Evolutionary conservation across 2,113 vertebrate species (phyloP), one percentile per base, ranked within the genome.

Genomic region (Phrynocephalus versicolor): DNA sequence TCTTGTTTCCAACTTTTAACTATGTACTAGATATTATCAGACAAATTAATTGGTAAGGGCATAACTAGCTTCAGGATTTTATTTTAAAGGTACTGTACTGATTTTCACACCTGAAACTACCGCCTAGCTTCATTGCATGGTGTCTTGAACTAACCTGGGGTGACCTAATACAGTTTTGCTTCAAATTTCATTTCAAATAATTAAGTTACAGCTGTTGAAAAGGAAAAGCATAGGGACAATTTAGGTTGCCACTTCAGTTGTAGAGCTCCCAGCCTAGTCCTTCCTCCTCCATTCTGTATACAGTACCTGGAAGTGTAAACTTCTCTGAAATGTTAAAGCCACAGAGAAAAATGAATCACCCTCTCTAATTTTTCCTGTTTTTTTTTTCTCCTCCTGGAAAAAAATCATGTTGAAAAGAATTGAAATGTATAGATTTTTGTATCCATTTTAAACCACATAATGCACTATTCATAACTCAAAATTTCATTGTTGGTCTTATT

Each of bases 11-110:
- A 78, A 18, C 10, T 58, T 85, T 70, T 85, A 79, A 79, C 65
- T 70, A 58, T 70, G 64, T 79, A 39, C 25, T 39, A 79, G 65
- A 58, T 70, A 67, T 78, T 58, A 85, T 78, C 51, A 60, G 65
- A 77, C 74, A 57, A 18, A 69, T 78, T 85, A 85, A 85, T 70
- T 70, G 83, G 35, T 33, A 57, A 79, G 41, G 55, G 80, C 33
- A 67, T 55, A 57, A 37, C 45, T 23, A 71, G 27, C 14, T 57
- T 82, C 23, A 82, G 72, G 33, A 39, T 23, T 60, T 73, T 39
- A 30, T 71, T 45, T 64, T 33, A 64, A 71, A 37, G 35, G n/a
- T 21, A 58, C 74, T 30, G n/a, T 21, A 58, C 74, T 30, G 35
- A 78, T 37, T 70, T 10, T 39, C 16, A 58, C 33, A 78, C 78